phyloP scores from a whole-genome alignment of 2,888 invertebrate species.

The Escarpia spicata region DNA sequence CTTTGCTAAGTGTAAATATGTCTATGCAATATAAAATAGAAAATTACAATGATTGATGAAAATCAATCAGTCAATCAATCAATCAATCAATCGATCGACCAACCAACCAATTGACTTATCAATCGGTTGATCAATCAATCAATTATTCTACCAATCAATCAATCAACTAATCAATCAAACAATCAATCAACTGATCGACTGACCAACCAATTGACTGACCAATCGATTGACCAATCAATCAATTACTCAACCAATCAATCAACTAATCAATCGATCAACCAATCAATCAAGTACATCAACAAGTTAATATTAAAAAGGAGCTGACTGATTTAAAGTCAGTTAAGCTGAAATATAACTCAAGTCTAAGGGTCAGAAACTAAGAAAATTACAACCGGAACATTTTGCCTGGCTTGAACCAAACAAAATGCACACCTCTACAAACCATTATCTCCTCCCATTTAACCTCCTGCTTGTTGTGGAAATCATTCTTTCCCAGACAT shows the following conservation, averaged over 20 bases:
- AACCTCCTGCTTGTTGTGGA: neutral
- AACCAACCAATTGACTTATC: neutral
- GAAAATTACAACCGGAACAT: neutral
- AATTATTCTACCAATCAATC: too few species aligned
- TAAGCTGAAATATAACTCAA: neutral
- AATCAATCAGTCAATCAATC: neutral
- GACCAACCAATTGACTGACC: neutral
- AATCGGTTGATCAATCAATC: neutral
- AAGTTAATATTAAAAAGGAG: neutral
- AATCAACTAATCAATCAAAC: neutral
- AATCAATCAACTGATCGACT: neutral
- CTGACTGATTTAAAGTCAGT: neutral
- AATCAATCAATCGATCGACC: neutral
- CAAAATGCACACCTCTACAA: neutral
- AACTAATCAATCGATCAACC: neutral
- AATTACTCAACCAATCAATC: neutral
- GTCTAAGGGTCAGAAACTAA: neutral
- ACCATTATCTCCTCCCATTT: neutral
- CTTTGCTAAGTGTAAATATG: neutral
- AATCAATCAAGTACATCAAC: neutral
- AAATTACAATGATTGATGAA: neutral
- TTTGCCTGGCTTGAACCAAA: neutral
- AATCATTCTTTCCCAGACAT: neutral
- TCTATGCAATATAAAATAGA: neutral
- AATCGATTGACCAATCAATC: neutral